These are phyloP conservation scores for Hepsetus odoe DNA, from an alignment of 2,113 vertebrate genomes.

Conservation along the genomic window DNA sequence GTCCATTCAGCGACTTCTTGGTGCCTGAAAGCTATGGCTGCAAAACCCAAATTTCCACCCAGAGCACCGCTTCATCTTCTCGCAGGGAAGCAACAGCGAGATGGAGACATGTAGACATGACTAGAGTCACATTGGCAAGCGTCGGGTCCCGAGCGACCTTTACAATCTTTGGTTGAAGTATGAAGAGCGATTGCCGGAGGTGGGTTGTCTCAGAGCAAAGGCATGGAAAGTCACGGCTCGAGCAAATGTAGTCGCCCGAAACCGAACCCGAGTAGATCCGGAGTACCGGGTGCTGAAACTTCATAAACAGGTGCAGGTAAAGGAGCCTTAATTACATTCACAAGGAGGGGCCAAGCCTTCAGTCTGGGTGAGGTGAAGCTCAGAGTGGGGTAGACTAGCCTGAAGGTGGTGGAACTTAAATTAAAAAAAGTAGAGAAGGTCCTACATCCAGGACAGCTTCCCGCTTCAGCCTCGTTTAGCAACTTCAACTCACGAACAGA, in stretches of 20 bases:
- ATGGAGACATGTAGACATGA: constrained; percentile 62
- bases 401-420: no score
- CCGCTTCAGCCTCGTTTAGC: no score
- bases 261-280: neutral
- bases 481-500: no score
- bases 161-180: no score
- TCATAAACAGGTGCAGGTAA: neutral
- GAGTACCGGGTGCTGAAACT: no score
- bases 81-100: constrained; percentile 73
- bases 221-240: neutral
- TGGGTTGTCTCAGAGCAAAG: neutral
- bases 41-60: constrained; percentile 84
- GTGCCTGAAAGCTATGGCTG: constrained; percentile 84
- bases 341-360: neutral
- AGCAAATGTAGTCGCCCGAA: neutral
- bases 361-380: no score
- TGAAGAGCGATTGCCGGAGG: neutral
- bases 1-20: constrained; percentile 79
- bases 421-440: no score
- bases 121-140: neutral
- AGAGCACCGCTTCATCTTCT: constrained; percentile 79
- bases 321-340: neutral
- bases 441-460: no score
- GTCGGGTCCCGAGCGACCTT: neutral
- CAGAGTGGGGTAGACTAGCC: neutral